Base-by-base conservation (phyloP, 2,888 invertebrate genomes). In the Melikaiella ostensackeni region DNA sequence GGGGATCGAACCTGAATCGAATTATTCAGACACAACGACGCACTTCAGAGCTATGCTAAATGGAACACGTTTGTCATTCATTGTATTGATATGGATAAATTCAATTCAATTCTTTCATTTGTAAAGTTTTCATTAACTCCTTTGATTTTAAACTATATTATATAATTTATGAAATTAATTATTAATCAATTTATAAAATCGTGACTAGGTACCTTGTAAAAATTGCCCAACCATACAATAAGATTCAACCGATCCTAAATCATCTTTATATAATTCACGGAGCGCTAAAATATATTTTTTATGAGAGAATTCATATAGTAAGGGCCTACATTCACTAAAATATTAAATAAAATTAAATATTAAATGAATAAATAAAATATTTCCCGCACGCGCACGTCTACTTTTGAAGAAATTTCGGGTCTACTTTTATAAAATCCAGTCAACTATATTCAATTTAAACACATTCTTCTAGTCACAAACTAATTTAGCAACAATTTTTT, bases 1-100 rank as follows among this genome's bases (percentile, higher is more conserved):
- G 70, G 70, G 70, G 50, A 70, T 70, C 70, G 70, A 70, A 50
- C 70, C 24, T 70, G 70, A 70, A 70, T 70, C 50, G 30, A 70
- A 70, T 42, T 33, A 63, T 63, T 63, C 63, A n/a, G 59, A 27
- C 59, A 35, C 27, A 46, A 70, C 19, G 11, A 30, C n/a, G 30
- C 50, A 70, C 70, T 70, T 70, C 50, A 70, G 27, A 24, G 42
- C 27, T 70, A 33, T 33, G 13, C 30, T 70, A 50, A 70, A 70
- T n/a, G 13, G n/a, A 33, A 50, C 35, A 63, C 33, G n/a, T 62
- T 62, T 62, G 1, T 19, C 9, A 8, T 30, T 27, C 27, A 46
- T 66, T 66, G 46, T 33, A 50, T 50, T 50, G 30, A 30, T 19
- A 11, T 70, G 50, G 50, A 70, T 55, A 21, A 66, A 55, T 16